These are phyloP conservation scores for Leptodactylus fuscus DNA, from an alignment of 2,113 vertebrate species.

Conservation along the genomic window DNA sequence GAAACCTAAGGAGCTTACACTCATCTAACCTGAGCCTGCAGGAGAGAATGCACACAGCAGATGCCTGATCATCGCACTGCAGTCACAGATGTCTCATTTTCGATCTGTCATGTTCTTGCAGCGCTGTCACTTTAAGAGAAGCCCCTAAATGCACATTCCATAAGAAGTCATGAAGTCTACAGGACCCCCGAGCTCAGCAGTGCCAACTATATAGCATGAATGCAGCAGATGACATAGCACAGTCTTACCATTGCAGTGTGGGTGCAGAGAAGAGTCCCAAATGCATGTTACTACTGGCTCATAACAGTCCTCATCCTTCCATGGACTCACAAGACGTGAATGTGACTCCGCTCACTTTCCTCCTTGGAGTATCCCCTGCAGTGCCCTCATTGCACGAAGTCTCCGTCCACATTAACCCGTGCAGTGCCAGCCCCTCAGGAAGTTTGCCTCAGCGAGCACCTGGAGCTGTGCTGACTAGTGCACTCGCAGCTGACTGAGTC, in stretches of 20 bases:
- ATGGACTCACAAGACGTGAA: not conserved
- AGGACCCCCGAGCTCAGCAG: not conserved
- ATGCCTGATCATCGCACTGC: too few relatives aligned
- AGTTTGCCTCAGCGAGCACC: constrained; percentile 45
- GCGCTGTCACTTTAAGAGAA: not conserved
- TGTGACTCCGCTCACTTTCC: not conserved
- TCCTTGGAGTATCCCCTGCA: not conserved
- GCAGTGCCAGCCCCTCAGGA: not conserved
- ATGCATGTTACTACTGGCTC: constrained; percentile 61
- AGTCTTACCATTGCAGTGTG: constrained; percentile 65
- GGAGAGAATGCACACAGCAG: too few relatives aligned
- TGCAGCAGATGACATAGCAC: not conserved
- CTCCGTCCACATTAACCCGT: not conserved
- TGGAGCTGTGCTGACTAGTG: constrained; percentile 24
- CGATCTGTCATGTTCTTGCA: too few relatives aligned
- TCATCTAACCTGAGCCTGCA: too few relatives aligned
- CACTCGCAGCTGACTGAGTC: constrained; percentile 30
- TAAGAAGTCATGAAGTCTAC: too few relatives aligned
- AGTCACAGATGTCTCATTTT: not conserved
- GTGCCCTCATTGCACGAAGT: not conserved
- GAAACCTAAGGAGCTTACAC: not conserved
- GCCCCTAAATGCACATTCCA: too few relatives aligned
- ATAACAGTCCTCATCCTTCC: constrained; percentile 21
- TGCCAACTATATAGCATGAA: not conserved
- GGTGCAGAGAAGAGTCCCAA: constrained; percentile 57